Evolutionary conservation across 2,888 invertebrate species (phyloP).

Genomic region (Pharmacophagus antenor): DNA sequence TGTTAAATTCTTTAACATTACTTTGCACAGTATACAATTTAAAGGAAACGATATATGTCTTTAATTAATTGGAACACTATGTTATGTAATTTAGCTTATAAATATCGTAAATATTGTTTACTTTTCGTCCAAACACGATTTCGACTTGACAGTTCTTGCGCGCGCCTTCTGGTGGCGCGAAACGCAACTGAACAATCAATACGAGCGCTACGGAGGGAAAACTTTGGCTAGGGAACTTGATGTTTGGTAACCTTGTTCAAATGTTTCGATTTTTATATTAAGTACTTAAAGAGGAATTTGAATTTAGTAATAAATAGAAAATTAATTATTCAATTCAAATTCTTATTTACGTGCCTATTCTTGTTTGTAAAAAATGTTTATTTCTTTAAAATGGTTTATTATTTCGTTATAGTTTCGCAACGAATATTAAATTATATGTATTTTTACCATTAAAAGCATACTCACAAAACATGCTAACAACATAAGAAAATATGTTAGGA

Average conservation of each 20-base stretch:
- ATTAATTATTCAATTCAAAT: no score
- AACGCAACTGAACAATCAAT: slow-evolving; percentile 57
- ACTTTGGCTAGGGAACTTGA: slow-evolving; percentile 1
- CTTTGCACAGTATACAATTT: slow-evolving; percentile 1
- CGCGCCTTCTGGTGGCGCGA: slow-evolving; percentile 49
- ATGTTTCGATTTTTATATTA: background rate
- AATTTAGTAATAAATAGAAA: no score
- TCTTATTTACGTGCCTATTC: no score
- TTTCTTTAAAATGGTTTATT: no score
- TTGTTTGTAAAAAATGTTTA: no score
- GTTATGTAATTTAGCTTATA: background rate
- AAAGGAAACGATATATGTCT: background rate
- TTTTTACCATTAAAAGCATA: no score
- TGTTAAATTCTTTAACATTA: background rate
- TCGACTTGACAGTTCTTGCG: slow-evolving; percentile 64
- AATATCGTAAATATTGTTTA: slow-evolving; percentile 14
- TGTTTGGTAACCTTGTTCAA: background rate
- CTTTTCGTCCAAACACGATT: slow-evolving; percentile 31
- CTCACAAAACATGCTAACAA: no score
- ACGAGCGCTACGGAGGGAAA: slow-evolving; percentile 33
- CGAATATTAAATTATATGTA: no score
- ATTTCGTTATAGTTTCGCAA: no score
- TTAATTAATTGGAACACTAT: background rate
- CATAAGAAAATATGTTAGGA: no score
- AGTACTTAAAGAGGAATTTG: no score